A percentile compares a stretch with the other conserved stretches of the same genome.
These are phyloP conservation scores for Typhlichthys eigenmanni DNA, from an alignment of 2,797 vertebrate species.

Conservation along the genomic window DNA sequence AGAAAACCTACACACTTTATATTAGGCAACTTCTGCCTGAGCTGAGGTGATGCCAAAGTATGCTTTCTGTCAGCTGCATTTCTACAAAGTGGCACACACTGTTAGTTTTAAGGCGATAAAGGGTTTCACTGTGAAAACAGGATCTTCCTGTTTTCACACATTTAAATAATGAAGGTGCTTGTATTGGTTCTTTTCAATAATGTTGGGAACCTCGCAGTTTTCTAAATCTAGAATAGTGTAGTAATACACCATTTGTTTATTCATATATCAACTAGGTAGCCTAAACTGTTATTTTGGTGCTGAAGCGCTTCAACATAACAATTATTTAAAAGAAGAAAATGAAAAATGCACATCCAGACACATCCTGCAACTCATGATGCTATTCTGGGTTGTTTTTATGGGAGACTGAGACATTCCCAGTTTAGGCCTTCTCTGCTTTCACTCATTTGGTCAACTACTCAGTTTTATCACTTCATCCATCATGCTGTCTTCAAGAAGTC, in stretches of 20 bases:
- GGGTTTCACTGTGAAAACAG: too few relatives aligned
- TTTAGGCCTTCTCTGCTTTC: constrained; percentile 62
- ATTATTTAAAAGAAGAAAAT: too few relatives aligned
- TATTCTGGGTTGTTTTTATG: constrained; percentile 35
- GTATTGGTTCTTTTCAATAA: neutral
- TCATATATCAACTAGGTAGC: too few relatives aligned
- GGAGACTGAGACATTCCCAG: constrained; percentile 58
- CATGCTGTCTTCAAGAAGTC: constrained; percentile 71
- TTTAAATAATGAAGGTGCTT: neutral
- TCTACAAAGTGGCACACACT: neutral
- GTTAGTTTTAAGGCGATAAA: too few relatives aligned
- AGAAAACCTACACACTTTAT: constrained; percentile 36
- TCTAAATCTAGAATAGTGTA: neutral
- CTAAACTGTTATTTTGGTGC: too few relatives aligned
- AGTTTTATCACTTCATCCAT: constrained; percentile 76
- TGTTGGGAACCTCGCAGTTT: neutral
- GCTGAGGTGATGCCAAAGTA: constrained; percentile 9
- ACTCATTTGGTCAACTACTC: constrained; percentile 37
- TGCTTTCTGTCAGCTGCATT: neutral
- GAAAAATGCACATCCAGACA: too few relatives aligned
- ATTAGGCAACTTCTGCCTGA: constrained; percentile 22
- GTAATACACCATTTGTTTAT: too few relatives aligned
- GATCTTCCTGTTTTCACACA: too few relatives aligned
- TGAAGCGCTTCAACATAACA: too few relatives aligned
- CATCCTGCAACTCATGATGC: neutral